Evolutionary conservation across 2,797 vertebrate genomes (phyloP).

Genomic region (Simalia tracyae): DNA sequence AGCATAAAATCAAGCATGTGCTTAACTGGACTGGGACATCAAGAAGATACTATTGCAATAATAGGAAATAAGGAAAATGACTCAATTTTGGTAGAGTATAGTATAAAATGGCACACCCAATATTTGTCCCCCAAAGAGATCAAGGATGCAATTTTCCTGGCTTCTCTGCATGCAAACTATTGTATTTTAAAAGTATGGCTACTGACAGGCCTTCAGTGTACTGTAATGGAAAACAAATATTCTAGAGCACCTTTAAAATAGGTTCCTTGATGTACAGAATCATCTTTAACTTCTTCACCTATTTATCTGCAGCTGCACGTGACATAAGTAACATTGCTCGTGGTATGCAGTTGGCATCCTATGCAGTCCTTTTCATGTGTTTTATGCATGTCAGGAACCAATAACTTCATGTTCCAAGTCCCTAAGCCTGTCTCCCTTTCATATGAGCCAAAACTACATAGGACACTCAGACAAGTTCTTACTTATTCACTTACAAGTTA

Average conservation of each 20-base stretch:
- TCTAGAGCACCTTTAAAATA: neutral
- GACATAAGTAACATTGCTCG: neutral
- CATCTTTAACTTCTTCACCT: neutral
- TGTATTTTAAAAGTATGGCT: neutral
- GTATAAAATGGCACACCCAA: neutral
- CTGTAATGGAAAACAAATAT: neutral
- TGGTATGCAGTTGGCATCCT: neutral
- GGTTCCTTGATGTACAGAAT: neutral
- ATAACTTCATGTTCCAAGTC: neutral
- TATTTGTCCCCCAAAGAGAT: neutral
- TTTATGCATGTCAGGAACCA: neutral
- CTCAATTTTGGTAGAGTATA: neutral
- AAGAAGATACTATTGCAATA: constrained; percentile 6
- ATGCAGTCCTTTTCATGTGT: neutral
- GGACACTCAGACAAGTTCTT: neutral
- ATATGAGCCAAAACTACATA: neutral
- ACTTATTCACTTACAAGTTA: neutral
- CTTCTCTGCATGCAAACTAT: neutral
- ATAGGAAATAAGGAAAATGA: neutral
- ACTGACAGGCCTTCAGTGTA: neutral
- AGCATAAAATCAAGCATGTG: constrained; percentile 7
- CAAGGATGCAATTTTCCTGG: neutral
- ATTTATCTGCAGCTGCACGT: neutral
- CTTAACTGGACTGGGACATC: neutral
- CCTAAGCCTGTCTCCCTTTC: neutral